Conservation (phyloP, 2,113 vertebrate species). For the Oostethus manadensis region DNA sequence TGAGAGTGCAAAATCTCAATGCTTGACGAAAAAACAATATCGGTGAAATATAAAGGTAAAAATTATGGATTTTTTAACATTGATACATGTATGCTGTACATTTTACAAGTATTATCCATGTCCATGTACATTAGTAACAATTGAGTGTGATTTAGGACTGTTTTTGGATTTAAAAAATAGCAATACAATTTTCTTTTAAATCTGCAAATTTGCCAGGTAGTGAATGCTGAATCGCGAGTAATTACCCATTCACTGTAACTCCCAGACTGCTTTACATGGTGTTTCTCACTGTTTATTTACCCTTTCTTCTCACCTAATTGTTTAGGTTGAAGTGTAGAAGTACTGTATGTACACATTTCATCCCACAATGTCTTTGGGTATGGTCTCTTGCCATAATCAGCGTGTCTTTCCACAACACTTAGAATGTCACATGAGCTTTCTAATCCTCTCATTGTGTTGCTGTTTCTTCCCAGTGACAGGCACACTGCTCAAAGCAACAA, state of each 20-base stretch:
- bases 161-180: too few species aligned
- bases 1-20: neutral
- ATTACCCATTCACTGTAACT: too few species aligned
- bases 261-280: too few species aligned
- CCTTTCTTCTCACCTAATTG: neutral
- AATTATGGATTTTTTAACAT: too few species aligned
- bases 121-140: too few species aligned
- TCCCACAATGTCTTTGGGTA: slow-evolving; percentile 7
- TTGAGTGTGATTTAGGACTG: too few species aligned
- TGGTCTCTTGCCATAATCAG: slow-evolving; percentile 10
- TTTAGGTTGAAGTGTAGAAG: neutral
- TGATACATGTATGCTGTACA: too few species aligned
- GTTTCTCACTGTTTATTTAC: neutral
- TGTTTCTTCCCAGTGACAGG: slow-evolving; percentile 28
- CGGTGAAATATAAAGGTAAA: too few species aligned
- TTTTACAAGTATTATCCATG: too few species aligned
- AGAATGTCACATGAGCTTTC: slow-evolving; percentile 48
- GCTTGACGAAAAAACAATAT: neutral
- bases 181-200: too few species aligned
- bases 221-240: too few species aligned
- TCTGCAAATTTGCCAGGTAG: too few species aligned
- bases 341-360: neutral
- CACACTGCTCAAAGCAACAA: slow-evolving; percentile 23
- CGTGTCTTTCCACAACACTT: slow-evolving; percentile 24
- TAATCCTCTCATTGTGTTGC: slow-evolving; percentile 51